Base-by-base conservation (phyloP, 2,113 vertebrate species). In the Daboia siamensis region DNA sequence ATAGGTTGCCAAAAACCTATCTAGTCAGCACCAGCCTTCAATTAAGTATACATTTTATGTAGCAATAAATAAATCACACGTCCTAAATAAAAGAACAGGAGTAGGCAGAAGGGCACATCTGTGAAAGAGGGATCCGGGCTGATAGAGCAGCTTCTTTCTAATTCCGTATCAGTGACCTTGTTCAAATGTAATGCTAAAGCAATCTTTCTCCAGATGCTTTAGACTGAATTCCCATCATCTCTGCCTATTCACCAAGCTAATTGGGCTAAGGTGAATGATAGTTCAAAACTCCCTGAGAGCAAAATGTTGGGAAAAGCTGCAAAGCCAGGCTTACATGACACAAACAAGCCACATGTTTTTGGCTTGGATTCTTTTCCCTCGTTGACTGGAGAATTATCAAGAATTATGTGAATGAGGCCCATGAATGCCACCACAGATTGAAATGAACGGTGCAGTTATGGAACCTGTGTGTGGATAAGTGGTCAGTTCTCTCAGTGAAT, bases 31-130 rank as follows among this genome's bases (percentile, higher is more conserved):
- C 29, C 69, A 44, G 69, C 52, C 54, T 55, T 84, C 23, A 87
- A 61, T 64, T 61, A 64, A 64, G 57, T 61, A 64, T 17, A 15
- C 89, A 51, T 90, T 52, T 61, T 69, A 26, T 44, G 56, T 89
- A 57, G 33, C 24, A 90, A 52, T n/a, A 90, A 51, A 90, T 69
- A 90, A 69, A 94, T 94, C 96, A 94, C 95, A 92, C 12, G 26
- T 92, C 94, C 94, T 96, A 96, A 86, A 94, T 93, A 95, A 90
- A 95, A 95, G 93, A 90, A n/a, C 57, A 86, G 0, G 91, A 91
- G 94, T 69, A 96, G 93, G 54, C 54, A 87, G 46, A 87, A 88
- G 17, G 93, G 95, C 91, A 69, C 94, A 80, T 69, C 85, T 88
- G 91, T 48, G 84, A 88, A 90, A 91, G 89, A 93, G 0, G 2